Evolutionary conservation across 2,888 invertebrate species (phyloP).

Genomic region (Cephus rjabovi): DNA sequence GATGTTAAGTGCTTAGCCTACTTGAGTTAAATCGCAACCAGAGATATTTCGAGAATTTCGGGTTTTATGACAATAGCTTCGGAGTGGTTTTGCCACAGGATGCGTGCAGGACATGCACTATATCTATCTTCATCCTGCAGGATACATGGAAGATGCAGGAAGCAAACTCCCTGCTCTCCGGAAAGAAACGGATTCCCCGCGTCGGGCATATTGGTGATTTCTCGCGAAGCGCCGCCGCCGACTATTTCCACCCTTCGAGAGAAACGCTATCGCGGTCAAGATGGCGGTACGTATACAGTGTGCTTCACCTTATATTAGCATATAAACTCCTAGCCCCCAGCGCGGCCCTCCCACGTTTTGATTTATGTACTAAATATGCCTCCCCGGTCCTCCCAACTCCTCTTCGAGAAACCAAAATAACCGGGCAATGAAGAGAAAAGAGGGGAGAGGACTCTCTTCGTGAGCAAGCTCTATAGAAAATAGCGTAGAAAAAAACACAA

Average conservation of each 20-base stretch:
- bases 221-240: constrained; percentile 33
- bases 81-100: not conserved
- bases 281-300: constrained; percentile 52
- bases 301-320: constrained; percentile 62
- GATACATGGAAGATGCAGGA: constrained; percentile 9
- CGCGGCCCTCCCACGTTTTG: constrained; percentile 56
- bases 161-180: constrained; percentile 17
- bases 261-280: constrained; percentile 55
- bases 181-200: constrained; percentile 10
- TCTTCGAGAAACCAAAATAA: not conserved
- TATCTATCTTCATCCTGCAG: constrained; percentile 10
- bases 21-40: no score
- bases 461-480: no score
- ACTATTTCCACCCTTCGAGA: constrained; percentile 43
- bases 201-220: constrained; percentile 54
- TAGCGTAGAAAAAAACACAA: no score
- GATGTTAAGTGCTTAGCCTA: no score
- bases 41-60: no score
- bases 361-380: constrained; percentile 66
- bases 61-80: no score
- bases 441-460: no score
- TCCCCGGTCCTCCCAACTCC: constrained; percentile 33
- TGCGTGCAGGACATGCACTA: not conserved
- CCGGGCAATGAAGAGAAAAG: constrained; percentile 24
- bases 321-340: constrained; percentile 62